Percentiles rank a stretch among this genome's conserved stretches.
Evolutionary conservation across 30 jellyfish, hydroid and myxozoan species (phyloP).

Genomic region (Turritopsis dohrnii): DNA sequence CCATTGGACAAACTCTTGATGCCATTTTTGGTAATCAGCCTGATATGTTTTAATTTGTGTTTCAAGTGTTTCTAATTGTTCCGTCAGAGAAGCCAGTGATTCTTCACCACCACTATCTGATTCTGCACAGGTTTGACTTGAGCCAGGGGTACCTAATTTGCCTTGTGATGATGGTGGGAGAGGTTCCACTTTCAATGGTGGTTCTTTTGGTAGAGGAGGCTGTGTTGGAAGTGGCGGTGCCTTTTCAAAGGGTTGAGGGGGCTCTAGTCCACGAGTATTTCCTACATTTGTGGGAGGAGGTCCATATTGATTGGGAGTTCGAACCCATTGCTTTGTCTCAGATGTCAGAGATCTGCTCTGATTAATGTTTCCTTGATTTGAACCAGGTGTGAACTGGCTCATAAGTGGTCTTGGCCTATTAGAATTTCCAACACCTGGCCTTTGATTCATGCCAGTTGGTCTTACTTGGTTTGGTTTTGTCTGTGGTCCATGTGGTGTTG

Average conservation of each 20-base stretch:
- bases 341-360: background rate
- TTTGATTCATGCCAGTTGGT: background rate
- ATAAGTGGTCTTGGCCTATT: background rate
- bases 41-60: constrained; percentile 75
- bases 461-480: background rate
- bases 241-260: constrained; percentile 29
- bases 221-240: constrained; percentile 23
- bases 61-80: constrained; percentile 52
- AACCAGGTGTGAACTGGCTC: background rate
- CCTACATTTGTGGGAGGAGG: constrained; percentile 31
- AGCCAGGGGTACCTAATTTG: background rate
- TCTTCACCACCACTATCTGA: constrained; percentile 24
- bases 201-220: constrained; percentile 31
- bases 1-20: constrained; percentile 73
- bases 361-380: background rate
- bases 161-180: background rate
- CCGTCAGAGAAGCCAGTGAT: constrained; percentile 21
- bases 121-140: no score
- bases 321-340: constrained; percentile 13
- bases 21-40: constrained; percentile 84
- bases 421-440: background rate
- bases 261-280: background rate
- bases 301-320: background rate
- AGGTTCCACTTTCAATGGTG: constrained; percentile 23
- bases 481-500: background rate